Base-by-base conservation (phyloP, 2,797 vertebrate species). In the Astyanax mexicanus region DNA sequence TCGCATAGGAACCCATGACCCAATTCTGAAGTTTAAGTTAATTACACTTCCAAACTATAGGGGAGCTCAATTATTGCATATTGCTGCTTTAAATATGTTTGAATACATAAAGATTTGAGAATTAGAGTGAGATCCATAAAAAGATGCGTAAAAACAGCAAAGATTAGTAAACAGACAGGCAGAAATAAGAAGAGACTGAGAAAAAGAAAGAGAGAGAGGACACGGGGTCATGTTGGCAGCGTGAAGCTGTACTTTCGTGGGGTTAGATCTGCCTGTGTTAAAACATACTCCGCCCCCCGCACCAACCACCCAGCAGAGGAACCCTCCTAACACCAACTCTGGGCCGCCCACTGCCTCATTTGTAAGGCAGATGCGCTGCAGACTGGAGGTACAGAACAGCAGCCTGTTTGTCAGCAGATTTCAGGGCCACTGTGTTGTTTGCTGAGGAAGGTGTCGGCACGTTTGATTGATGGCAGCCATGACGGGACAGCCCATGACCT, bases 351-450 rank as follows among this genome's bases (percentile, higher is more conserved):
- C 32, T 38, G 78, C 74, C 88, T 92, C 86, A 91, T 92, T 92
- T 92, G 89, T 90, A 89, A 91, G 87, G 89, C 90, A 92, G 89
- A 91, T 91, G 75, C 83, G 27, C 60, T 32, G 38, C 12, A 57
- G 54, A 69, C 57, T n/a, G 69, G 80, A 69, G 65, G 74, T 17
- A 49, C 51, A 54, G 69, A 71, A 62, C 88, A 74, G 44, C 86
- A 75, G 17, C 38, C 38, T 83, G 83, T 90, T 91, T 92, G 92
- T 93, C 90, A 89, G 90, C 88, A 91, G 88, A 92, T 91, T 91
- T 91, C 88, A 87, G 86, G 86, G 69, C 70, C 90, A 88, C 90
- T 88, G 78, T 88, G 87, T 83, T 83, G 75, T 84, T 87, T 83
- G 82, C 87, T 83, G 80, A 76, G 85, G 88, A 86, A 88, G 73